These are phyloP conservation scores for Callaeas wilsoni DNA, from an alignment of 2,113 vertebrate species.

Conservation along the genomic window DNA sequence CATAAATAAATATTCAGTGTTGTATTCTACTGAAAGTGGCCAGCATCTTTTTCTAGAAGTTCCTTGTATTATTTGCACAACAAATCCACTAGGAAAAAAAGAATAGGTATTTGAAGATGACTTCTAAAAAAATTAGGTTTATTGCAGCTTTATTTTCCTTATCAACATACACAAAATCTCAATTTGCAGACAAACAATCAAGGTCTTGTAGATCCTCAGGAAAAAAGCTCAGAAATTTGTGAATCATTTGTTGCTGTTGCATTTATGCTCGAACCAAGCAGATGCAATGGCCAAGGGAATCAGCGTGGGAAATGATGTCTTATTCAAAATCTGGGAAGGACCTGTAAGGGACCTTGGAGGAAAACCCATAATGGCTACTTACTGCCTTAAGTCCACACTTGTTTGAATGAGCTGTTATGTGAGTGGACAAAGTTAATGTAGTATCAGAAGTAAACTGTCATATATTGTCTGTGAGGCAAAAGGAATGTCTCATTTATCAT, in stretches of 20 bases:
- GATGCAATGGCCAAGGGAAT: background rate
- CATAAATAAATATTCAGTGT: background rate
- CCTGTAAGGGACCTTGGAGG: background rate
- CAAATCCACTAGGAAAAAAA: background rate
- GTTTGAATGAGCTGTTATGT: background rate
- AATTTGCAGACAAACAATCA: background rate
- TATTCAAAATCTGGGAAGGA: background rate
- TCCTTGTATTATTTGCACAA: background rate
- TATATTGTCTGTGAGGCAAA: background rate
- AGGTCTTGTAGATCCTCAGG: background rate
- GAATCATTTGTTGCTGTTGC: background rate
- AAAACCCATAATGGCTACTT: rapidly evolving
- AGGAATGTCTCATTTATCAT: background rate
- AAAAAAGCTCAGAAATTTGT: background rate
- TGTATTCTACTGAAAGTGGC: background rate
- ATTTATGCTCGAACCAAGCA: background rate
- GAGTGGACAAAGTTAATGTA: background rate
- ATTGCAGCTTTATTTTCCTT: background rate
- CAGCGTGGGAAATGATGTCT: background rate
- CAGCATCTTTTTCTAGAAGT: background rate
- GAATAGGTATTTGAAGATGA: background rate
- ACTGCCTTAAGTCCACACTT: background rate
- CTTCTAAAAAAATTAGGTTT: background rate
- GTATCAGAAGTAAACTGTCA: background rate
- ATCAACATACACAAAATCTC: background rate